phyloP scores from a whole-genome alignment of 2,797 vertebrate species.

The Coreius guichenoti region DNA sequence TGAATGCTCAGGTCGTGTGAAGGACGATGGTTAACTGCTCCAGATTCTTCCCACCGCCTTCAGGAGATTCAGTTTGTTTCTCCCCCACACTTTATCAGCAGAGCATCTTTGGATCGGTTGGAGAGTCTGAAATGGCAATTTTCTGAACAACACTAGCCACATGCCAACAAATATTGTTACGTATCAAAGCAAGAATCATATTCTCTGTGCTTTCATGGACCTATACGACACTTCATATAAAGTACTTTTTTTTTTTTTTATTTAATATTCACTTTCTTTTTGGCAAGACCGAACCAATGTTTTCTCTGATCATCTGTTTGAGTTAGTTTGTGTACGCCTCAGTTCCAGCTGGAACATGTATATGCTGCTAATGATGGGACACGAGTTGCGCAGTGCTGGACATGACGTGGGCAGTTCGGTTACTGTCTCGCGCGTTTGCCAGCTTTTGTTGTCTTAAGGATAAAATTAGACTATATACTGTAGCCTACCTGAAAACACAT shows the following conservation, averaged over 20 bases:
- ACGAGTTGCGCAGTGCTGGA: neutral
- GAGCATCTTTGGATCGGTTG: slow-evolving; percentile 1
- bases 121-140: slow-evolving; percentile 7
- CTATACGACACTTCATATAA: neutral
- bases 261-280: neutral
- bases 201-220: neutral
- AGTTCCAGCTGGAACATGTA: slow-evolving; percentile 15
- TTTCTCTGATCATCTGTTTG: neutral
- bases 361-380: neutral
- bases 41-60: slow-evolving; percentile 43
- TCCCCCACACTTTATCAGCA: neutral
- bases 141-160: slow-evolving; percentile 14
- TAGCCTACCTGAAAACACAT: neutral
- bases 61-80: slow-evolving; percentile 19
- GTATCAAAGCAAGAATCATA: neutral
- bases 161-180: neutral
- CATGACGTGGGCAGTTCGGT: slow-evolving; percentile 13
- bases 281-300: neutral
- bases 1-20: slow-evolving; percentile 53
- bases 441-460: neutral
- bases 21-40: neutral
- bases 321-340: neutral
- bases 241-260: neutral
- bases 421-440: neutral
- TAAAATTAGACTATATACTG: neutral